Percentiles rank a stretch among this genome's conserved stretches.
Conservation (phyloP, 1,140 invertebrate genomes). For the Drosophila nigrodunni region DNA sequence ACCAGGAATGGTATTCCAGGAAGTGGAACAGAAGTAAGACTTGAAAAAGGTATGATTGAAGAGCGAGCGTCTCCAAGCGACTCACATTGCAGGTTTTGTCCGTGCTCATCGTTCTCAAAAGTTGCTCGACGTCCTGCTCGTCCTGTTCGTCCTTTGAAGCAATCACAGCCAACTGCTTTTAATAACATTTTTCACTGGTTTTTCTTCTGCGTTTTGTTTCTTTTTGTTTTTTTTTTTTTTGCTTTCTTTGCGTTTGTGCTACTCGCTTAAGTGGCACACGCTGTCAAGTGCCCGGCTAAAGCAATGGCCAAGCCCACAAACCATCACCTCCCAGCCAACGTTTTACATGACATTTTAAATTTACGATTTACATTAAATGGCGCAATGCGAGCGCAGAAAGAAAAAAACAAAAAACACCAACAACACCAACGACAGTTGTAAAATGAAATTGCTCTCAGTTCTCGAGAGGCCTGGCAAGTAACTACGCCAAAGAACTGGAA, state of each 20-base stretch:
- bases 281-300: conserved; percentile 54
- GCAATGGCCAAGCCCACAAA: conserved; percentile 56
- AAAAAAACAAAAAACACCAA: conserved; percentile 49
- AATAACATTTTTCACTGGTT: conserved; percentile 78
- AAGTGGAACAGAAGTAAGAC: conserved; percentile 8
- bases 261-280: conserved; percentile 66
- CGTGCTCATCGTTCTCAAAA: conserved; percentile 25
- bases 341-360: conserved; percentile 83
- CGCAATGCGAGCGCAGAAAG: conserved; percentile 69
- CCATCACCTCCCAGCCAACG: conserved; percentile 45
- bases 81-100: conserved; percentile 30
- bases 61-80: conserved; percentile 26
- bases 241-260: conserved; percentile 24
- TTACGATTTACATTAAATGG: conserved; percentile 83
- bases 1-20: conserved; percentile 23
- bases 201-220: conserved; percentile 32
- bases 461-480: conserved; percentile 36
- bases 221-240: conserved; percentile 4
- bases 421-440: conserved; percentile 71
- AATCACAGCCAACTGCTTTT: conserved; percentile 74
- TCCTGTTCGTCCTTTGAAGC: conserved; percentile 36
- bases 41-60: conserved; percentile 53
- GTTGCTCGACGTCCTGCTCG: neutral
- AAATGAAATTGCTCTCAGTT: conserved; percentile 77
- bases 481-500: conserved; percentile 10